Percentiles rank a stretch among this genome's conserved stretches.
Evolutionary conservation across 2,797 vertebrate species (phyloP).

Genomic region (Mergus octosetaceus): DNA sequence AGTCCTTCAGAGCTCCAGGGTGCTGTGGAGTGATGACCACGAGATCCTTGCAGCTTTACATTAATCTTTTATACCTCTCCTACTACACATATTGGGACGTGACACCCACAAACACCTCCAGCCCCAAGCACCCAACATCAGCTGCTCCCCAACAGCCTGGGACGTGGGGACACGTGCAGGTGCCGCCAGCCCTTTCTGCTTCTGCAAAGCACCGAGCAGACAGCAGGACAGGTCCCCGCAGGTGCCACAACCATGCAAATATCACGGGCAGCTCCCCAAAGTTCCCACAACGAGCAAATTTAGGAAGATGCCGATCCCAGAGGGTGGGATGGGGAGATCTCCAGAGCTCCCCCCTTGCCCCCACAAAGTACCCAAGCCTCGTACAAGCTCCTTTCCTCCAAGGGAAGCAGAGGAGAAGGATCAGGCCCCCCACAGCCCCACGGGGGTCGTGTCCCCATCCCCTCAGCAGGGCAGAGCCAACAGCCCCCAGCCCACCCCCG

Average conservation of each 20-base stretch:
- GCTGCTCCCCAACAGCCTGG: background rate
- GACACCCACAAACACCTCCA: background rate
- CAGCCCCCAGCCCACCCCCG: too few relatives aligned
- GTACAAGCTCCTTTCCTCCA: background rate
- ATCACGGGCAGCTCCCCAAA: fast-evolving
- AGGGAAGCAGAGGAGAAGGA: fast-evolving
- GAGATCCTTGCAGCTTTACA: fast-evolving
- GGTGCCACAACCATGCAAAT: fast-evolving
- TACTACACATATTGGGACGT: fast-evolving
- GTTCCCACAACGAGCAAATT: background rate
- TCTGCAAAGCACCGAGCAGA: background rate
- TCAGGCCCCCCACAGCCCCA: too few relatives aligned
- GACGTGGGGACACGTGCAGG: background rate
- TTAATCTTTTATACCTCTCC: background rate
- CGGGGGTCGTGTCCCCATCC: background rate
- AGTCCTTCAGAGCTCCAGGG: background rate
- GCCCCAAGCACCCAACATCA: fast-evolving
- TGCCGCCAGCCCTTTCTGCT: background rate
- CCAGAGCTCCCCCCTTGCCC: background rate
- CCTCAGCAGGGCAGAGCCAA: too few relatives aligned
- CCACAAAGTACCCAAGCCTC: fast-evolving
- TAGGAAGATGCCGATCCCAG: background rate
- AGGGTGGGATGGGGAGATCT: fast-evolving
- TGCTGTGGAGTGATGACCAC: fast-evolving
- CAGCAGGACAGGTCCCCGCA: fast-evolving